Base-by-base conservation (phyloP, 2,888 invertebrate genomes). In the Mamestra brassicae region DNA sequence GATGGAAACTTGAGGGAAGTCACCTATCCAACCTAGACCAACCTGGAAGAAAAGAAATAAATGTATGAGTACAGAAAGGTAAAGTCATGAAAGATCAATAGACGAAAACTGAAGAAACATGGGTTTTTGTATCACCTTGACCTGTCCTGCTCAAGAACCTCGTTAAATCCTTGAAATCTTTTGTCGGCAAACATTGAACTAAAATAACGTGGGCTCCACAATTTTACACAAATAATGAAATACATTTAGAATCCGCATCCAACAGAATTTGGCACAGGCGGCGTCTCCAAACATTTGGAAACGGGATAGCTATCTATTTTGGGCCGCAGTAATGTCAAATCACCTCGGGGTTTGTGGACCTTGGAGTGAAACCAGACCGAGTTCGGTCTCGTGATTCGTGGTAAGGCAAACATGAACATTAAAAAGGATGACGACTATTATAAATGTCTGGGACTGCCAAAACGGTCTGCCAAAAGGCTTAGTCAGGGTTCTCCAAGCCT, bases 1-100 rank as follows among this genome's bases (percentile, higher is more conserved):
- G 8, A 98, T 98, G 90, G 98, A 98, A 90, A 98, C 97, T 97
- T 98, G 98, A 0, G 98, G 97, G 89, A 98, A 97, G 94, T 99
- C 99, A 2, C 99, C 99, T 13, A 99, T 97, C 97, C 98, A 98
- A 42, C 99, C 99, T 57, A 99, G 97, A 7, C 97, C 97, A 34
- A 99, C 97, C 98, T 98, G 92, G 4, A 92, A 93, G 5, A 57
- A 66, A 50, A 42, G 38, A 47, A 26, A 10, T 3, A 10, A n/a
- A 36, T 42, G 0, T 36, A 26, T 52, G n/a, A n/a, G 42, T 57
- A 47, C 1, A 26, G 26, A 26, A 26, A 26, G 26, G 26, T 26
- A 26, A 26, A 26, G 26, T 26, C 26, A 26, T 26, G 26, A 26
- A 26, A 26, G 26, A 26, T 26, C 26, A 13, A 52, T n/a, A 38